Percentiles rank a stretch among this genome's conserved stretches.
Conservation (phyloP, 2,113 vertebrate genomes). For the Zootoca vivipara region DNA sequence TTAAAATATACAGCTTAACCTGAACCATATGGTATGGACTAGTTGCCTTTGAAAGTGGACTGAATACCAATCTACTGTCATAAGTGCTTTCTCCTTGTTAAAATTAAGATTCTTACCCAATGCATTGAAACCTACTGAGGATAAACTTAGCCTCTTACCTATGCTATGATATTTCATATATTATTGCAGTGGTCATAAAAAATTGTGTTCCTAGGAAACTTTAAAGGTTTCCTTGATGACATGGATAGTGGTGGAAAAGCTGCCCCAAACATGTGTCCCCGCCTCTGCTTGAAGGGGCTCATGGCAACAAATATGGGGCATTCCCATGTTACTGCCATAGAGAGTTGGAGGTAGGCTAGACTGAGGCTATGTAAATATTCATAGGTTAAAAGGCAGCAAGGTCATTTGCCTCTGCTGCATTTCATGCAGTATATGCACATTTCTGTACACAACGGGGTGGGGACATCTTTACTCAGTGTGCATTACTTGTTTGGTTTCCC, state of each 20-base stretch:
- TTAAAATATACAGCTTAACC: background rate
- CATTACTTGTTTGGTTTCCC: too few species aligned
- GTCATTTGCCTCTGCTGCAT: too few species aligned
- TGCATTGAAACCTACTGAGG: constrained; percentile 3
- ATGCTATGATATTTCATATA: background rate
- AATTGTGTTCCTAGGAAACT: background rate
- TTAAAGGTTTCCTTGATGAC: background rate
- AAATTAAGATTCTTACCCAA: constrained; percentile 9
- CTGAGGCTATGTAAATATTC: background rate
- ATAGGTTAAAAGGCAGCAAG: too few species aligned
- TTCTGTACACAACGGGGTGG: too few species aligned
- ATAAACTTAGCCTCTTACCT: accelerated
- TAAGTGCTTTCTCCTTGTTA: background rate
- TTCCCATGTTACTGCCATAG: background rate
- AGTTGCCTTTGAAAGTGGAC: background rate
- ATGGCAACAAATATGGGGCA: background rate
- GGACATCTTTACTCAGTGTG: too few species aligned
- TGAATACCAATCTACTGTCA: constrained; percentile 3
- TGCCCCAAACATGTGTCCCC: background rate
- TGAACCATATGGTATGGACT: background rate
- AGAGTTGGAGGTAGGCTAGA: background rate
- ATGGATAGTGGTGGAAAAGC: background rate
- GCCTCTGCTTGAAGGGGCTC: background rate
- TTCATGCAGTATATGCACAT: too few species aligned
- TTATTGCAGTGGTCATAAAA: background rate